Evolutionary conservation across 2,888 invertebrate species (phyloP).

Genomic region (Melikaiella ostensackeni): DNA sequence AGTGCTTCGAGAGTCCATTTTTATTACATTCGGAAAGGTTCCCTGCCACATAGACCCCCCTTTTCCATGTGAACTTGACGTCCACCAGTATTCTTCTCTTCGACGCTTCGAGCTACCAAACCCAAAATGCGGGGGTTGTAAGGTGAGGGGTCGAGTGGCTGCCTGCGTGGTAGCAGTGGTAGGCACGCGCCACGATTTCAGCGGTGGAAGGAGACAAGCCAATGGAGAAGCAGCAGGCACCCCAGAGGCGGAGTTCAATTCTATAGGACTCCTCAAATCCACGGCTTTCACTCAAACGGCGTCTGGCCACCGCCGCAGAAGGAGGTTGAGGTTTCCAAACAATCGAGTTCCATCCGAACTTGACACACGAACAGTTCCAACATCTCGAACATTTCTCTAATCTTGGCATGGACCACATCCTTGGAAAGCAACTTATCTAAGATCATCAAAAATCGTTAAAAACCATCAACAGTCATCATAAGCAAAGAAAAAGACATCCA

Average conservation of each 20-base stretch:
- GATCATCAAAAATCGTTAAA: constrained; percentile 15
- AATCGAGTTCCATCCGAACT: not conserved
- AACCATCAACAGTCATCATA: not conserved
- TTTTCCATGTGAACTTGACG: constrained; percentile 42
- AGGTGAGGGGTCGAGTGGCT: constrained; percentile 9
- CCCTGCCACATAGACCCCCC: constrained; percentile 1
- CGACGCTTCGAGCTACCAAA: not conserved
- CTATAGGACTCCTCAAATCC: constrained; percentile 58
- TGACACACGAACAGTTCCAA: not conserved
- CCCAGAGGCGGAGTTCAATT: constrained; percentile 57
- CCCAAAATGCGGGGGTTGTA: constrained; percentile 36
- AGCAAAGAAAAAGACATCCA: not conserved
- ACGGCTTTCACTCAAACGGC: constrained; percentile 68
- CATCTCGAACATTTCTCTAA: not conserved
- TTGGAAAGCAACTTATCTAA: not conserved
- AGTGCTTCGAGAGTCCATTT: not conserved
- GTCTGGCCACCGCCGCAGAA: constrained; percentile 70
- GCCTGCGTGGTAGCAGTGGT: not conserved
- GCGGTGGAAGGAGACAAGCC: constrained; percentile 59
- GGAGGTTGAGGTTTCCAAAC: constrained; percentile 46
- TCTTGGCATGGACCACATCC: not conserved
- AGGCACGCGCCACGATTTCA: constrained; percentile 55
- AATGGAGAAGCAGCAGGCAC: constrained; percentile 51
- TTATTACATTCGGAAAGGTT: not conserved
- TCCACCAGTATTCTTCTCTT: constrained; percentile 45